Percentiles rank a stretch among this genome's conserved stretches.
phyloP scores from a whole-genome alignment of 2,888 invertebrate genomes.

The Empis stercorea region DNA sequence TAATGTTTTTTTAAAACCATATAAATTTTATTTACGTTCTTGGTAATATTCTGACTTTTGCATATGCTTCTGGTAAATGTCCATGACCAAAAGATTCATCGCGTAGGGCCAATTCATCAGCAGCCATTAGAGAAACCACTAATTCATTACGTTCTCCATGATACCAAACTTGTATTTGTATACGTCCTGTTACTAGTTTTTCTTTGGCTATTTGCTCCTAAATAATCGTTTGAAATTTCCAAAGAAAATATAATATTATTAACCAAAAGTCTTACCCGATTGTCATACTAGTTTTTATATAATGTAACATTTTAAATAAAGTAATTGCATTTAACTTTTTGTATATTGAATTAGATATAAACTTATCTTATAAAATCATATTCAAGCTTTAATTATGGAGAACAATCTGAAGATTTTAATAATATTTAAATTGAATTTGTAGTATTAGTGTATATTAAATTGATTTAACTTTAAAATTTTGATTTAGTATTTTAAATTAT shows the following conservation, averaged over 20 bases:
- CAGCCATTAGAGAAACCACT: slow-evolving; percentile 73
- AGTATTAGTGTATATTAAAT: no score
- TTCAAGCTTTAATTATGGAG: no score
- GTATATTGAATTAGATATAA: no score
- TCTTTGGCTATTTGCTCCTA: slow-evolving; percentile 64
- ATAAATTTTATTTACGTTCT: slow-evolving; percentile 50
- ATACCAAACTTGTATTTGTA: slow-evolving; percentile 83
- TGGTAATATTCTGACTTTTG: slow-evolving; percentile 66
- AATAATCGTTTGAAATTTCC: background rate
- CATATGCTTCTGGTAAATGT: slow-evolving; percentile 69
- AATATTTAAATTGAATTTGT: no score
- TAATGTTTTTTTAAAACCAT: no score
- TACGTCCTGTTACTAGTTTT: slow-evolving; percentile 61
- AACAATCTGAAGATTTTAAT: no score
- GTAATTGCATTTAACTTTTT: background rate
- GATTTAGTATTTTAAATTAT: no score
- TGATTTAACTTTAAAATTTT: no score
- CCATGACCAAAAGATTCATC: slow-evolving; percentile 69
- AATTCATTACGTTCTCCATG: slow-evolving; percentile 71
- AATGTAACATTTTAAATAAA: background rate
- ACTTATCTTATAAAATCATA: no score
- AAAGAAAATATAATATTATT: no score
- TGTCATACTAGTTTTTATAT: no score
- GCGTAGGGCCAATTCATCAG: slow-evolving; percentile 66
- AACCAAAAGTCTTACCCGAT: no score